phyloP scores from a whole-genome alignment of 2,113 vertebrate genomes.

The Sciurus niger region DNA sequence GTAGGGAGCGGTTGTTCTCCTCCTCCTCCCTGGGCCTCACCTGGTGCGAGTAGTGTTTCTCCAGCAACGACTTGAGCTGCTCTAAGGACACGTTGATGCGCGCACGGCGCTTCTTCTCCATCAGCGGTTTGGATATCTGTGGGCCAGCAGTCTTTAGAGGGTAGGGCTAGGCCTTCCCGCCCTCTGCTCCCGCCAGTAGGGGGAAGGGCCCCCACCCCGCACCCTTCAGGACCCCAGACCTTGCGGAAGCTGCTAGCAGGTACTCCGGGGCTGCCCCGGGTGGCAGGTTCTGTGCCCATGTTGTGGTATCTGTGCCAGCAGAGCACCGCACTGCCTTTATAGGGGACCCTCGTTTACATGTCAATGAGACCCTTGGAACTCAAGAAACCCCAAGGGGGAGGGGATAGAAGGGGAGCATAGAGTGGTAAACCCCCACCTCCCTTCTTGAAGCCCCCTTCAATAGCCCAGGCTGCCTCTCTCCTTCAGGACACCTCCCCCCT shows the following conservation, averaged over 20 bases:
- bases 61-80: conserved; percentile 92
- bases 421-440: neutral
- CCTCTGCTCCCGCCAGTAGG: too few relatives aligned
- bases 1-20: rapidly evolving
- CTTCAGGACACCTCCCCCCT: neutral
- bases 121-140: conserved; percentile 94
- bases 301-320: neutral
- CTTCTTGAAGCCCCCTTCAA: neutral
- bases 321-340: conserved; percentile 47
- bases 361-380: conserved; percentile 75
- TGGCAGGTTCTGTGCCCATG: conserved; percentile 69
- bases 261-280: neutral
- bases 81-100: conserved; percentile 94
- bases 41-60: conserved; percentile 93
- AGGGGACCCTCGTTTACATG: conserved; percentile 83
- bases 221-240: conserved; percentile 62
- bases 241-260: conserved; percentile 74
- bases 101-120: conserved; percentile 95
- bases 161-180: rapidly evolving
- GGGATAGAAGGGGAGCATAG: neutral
- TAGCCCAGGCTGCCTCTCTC: neutral
- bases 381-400: neutral
- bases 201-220: neutral
- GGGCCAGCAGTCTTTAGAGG: neutral
- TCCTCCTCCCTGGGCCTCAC: conserved; percentile 80